These are phyloP conservation scores for Crotalus viridis DNA, from an alignment of 2,113 vertebrate species.

Conservation along the genomic window DNA sequence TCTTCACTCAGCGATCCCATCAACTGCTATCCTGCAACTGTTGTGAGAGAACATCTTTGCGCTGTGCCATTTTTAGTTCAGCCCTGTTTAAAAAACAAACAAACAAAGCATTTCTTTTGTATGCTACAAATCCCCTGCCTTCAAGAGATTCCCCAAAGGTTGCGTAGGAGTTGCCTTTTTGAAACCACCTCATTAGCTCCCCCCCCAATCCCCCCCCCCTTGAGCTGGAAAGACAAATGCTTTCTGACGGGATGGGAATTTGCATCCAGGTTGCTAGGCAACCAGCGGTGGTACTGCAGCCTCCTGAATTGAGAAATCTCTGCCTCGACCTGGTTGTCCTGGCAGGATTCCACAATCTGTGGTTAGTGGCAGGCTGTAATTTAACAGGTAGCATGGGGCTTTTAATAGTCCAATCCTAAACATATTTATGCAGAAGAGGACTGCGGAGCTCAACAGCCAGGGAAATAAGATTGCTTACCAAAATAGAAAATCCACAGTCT, in stretches of 20 bases:
- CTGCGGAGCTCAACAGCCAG: not conserved
- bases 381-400: not conserved
- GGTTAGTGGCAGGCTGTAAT: not conserved
- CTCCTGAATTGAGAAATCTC: constrained; percentile 22
- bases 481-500: not conserved
- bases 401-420: not conserved
- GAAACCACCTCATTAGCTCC: not conserved
- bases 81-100: not conserved
- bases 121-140: not conserved
- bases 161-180: not conserved
- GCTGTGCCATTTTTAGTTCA: not conserved
- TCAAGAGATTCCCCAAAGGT: not conserved
- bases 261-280: constrained; percentile 65
- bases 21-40: not conserved
- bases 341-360: not conserved
- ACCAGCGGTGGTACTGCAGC: constrained; percentile 17
- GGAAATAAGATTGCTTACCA: not conserved
- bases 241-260: constrained; percentile 53
- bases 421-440: not conserved
- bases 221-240: constrained; percentile 14
- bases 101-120: not conserved
- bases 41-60: not conserved
- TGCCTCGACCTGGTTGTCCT: not conserved
- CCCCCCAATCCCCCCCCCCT: not conserved
- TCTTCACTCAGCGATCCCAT: not conserved